Base-by-base conservation (phyloP, 2,888 invertebrate genomes). In the Acanthosepion lycidas region DNA sequence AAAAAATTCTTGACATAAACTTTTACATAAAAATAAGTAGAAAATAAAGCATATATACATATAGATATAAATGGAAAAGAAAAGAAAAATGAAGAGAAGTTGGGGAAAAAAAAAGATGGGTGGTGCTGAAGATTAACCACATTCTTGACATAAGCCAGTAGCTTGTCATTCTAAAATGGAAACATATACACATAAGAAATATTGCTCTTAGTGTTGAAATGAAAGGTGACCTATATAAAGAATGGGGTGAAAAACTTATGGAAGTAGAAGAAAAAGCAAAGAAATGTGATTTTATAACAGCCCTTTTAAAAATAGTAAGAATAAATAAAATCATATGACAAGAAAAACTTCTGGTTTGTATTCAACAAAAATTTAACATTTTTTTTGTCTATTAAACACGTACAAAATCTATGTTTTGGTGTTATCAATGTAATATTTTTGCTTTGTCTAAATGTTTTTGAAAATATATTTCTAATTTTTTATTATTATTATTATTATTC, bases 161-260 rank as follows among this genome's bases (percentile, higher is more conserved):
- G 18, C n/a, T 78, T 78, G 78, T 78, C 78, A 78, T 78, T 78
- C 33, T 78, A n/a, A 78, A 78, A 78, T 78, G 78, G n/a, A 78
- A n/a, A 78, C 18, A 15, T 33, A 78, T 78, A 78, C 15, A 78
- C 78, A 78, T 78, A 78, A 12, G 5, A 78, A 33, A 78, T 33
- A 78, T n/a, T n/a, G 78, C 78, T 55, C 55, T 78, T 78, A 12
- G n/a, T 33, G 23, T 78, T 78, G 78, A 78, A 78, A 78, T 78
- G 78, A 78, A 78, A 78, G 78, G 78, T 78, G 78, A 78, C 78
- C 78, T 78, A 78, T 33, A 78, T 78, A 33, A 78, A 33, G 78
- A 78, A n/a, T 78, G 78, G 78, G n/a, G n/a, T 78, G 78, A 78
- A 78, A 78, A 78, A 78, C 20, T 51, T 78, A 78, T 78, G 78